These are phyloP conservation scores for Euwallacea similis DNA, from an alignment of 1,140 invertebrate species.

Conservation along the genomic window DNA sequence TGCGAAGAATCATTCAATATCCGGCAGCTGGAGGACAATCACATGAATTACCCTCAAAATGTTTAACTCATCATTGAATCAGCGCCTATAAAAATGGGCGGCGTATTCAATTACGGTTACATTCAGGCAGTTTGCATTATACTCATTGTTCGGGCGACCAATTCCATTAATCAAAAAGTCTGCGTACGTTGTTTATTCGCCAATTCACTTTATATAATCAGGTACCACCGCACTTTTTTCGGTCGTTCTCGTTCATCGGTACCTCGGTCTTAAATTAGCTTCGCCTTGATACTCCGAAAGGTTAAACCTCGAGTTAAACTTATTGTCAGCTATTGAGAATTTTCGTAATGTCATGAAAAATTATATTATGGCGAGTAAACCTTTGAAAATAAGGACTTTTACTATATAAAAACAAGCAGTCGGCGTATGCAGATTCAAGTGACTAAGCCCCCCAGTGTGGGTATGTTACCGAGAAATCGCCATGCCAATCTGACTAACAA, in stretches of 20 bases:
- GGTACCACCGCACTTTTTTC: slow-evolving; percentile 3
- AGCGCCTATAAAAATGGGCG: neutral
- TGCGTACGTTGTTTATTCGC: slow-evolving; percentile 2
- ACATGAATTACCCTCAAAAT: slow-evolving; percentile 2
- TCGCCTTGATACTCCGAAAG: too few species aligned
- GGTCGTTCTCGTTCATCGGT: neutral
- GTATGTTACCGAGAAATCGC: neutral
- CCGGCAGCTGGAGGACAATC: too few species aligned
- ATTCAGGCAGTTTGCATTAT: neutral
- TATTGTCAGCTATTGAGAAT: neutral
- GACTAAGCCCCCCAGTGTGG: neutral
- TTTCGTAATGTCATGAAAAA: too few species aligned
- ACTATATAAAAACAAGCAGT: neutral
- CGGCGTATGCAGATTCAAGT: slow-evolving; percentile 4
- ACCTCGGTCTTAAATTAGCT: too few species aligned
- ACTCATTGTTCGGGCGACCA: slow-evolving; percentile 5
- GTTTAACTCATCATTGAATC: slow-evolving; percentile 3
- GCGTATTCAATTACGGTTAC: slow-evolving; percentile 7
- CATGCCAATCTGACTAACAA: slow-evolving; percentile 1
- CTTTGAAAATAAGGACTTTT: neutral
- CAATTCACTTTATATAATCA: slow-evolving; percentile 6
- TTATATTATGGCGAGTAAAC: too few species aligned
- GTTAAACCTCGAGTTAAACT: neutral
- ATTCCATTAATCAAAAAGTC: slow-evolving; percentile 16
- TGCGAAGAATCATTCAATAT: too few species aligned